Evolutionary conservation across 2,888 invertebrate genomes (phyloP).

Genomic region (Nomada fucata): DNA sequence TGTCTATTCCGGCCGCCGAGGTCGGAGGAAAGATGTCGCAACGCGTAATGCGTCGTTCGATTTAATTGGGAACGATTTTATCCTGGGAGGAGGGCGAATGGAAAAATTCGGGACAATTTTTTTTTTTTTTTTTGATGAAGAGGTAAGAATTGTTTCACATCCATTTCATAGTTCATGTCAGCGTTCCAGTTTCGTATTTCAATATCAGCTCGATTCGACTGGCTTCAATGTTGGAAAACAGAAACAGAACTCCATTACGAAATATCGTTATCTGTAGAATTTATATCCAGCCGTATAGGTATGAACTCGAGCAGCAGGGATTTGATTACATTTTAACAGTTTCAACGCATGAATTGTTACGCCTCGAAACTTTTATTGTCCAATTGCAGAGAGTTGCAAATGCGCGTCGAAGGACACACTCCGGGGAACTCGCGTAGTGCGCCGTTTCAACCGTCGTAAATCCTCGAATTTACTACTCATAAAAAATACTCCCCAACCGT

Average conservation of each 20-base stretch:
- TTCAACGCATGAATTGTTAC: not conserved
- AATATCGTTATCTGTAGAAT: not conserved
- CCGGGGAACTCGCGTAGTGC: not conserved
- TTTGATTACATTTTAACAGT: not conserved
- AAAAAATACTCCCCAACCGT: not conserved
- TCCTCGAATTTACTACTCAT: constrained; percentile 1
- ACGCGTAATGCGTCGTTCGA: no score
- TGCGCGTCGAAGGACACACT: constrained; percentile 1
- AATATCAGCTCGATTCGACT: no score
- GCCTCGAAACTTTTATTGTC: not conserved
- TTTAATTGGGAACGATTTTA: no score
- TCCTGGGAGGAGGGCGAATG: no score
- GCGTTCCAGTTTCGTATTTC: no score
- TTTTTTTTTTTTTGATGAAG: no score
- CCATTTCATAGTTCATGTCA: no score
- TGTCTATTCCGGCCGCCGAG: not conserved
- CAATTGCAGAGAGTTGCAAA: not conserved
- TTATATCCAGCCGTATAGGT: not conserved
- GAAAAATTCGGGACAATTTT: no score
- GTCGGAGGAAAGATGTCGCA: no score
- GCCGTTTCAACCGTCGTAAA: not conserved
- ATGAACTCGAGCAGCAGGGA: not conserved
- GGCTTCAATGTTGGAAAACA: no score
- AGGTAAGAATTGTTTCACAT: no score
- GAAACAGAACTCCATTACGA: no score